These are phyloP conservation scores for Rhagonycha lutea DNA, from an alignment of 2,888 invertebrate species.

Conservation along the genomic window DNA sequence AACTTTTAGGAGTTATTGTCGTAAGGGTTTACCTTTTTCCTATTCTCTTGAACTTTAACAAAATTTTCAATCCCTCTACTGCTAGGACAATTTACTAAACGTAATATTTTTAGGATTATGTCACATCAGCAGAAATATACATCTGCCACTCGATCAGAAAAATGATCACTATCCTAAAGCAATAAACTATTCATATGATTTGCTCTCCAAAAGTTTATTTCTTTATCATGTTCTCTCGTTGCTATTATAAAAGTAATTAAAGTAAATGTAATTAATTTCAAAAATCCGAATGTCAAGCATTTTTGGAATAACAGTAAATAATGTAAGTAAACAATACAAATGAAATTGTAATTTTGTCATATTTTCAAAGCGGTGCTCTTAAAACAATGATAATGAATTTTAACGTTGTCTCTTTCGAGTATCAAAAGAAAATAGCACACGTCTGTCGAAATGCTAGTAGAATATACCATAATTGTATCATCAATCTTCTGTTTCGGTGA, in stretches of 20 bases:
- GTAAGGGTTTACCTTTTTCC: conserved; percentile 1
- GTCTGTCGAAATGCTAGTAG: neutral
- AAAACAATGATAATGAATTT: neutral
- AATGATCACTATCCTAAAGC: conserved; percentile 14
- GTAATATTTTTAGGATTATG: conserved; percentile 19
- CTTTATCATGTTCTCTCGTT: neutral
- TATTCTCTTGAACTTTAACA: conserved; percentile 3
- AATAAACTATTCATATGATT: conserved; percentile 16
- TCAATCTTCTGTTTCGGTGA: neutral
- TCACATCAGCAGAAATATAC: conserved; percentile 22
- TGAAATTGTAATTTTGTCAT: neutral
- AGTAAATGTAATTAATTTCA: neutral
- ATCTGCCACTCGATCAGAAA: conserved; percentile 13
- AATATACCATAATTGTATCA: neutral
- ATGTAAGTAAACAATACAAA: neutral
- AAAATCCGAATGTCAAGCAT: too few relatives aligned
- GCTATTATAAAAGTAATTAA: neutral
- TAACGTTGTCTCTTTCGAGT: neutral
- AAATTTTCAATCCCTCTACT: conserved; percentile 12
- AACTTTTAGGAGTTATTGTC: neutral
- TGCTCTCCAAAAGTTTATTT: neutral
- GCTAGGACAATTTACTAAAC: conserved; percentile 16
- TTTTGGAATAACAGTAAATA: neutral
- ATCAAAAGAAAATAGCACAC: neutral
- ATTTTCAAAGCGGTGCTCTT: neutral